Evolutionary conservation across 2,797 vertebrate species (phyloP), one percentile per base, ranked within the genome.

Genomic region (Myotis findleyi): DNA sequence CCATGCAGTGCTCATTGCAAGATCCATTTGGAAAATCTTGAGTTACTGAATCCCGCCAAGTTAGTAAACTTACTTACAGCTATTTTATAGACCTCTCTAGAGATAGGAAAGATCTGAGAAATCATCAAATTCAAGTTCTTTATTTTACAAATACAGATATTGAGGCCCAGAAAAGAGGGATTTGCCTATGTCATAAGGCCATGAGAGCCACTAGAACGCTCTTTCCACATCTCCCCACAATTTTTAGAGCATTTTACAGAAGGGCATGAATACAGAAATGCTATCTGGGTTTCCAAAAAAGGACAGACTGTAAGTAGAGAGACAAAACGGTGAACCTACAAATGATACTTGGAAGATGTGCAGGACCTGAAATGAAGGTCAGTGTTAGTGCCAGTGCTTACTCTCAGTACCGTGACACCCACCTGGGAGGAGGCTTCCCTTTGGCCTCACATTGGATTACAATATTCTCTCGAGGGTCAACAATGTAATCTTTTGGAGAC

Each of bases 401-500:
- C 25, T 68, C 55, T 84, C 16, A 49, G 47, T 14, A 49, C n/a
- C 83, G 0, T 66, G 69, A 91, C 14, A 98, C 98, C 91, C 98
- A 99, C 99, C 99, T 99, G 97, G 99, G 99, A 97, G 99, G 99
- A 86, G 99, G 99, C 64, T 99, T 99, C 97, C 99, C 99, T 98
- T 99, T 99, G 16, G 99, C 99, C 95, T 99, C 99, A 97, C 99
- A 99, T 77, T 99, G 99, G 98, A 99, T 99, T 97, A 99, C 97
- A 96, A 99, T 99, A 97, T 99, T 99, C 98, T 99, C 99, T 87
- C 99, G 98, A 64, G 99, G 99, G 97, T 99, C 99, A 96, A 99
- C 98, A 97, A 99, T 99, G 98, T 99, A 99, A 98, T 99, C 99
- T 98, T 99, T 99, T 95, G 99, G 99, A 98, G 99, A 99, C 21